These are phyloP conservation scores for Atlantisia rogersi DNA, from an alignment of 2,113 vertebrate species.

Conservation along the genomic window DNA sequence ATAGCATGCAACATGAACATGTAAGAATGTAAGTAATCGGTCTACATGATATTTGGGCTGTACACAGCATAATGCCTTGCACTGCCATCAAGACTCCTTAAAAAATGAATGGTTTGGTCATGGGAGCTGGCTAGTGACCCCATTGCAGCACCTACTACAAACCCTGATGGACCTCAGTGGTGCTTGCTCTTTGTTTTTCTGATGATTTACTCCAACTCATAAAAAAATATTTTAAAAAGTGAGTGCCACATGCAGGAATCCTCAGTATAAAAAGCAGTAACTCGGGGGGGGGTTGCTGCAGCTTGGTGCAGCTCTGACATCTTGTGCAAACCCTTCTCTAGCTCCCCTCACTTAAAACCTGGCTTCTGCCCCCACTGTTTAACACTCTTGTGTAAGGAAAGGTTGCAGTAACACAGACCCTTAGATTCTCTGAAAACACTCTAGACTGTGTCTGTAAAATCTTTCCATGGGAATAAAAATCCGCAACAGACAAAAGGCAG, in stretches of 20 bases:
- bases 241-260: background rate
- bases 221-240: background rate
- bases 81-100: background rate
- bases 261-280: background rate
- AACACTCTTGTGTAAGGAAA: background rate
- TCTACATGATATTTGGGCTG: background rate
- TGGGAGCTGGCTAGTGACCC: background rate
- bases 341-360: background rate
- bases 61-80: background rate
- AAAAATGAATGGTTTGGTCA: background rate
- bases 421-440: background rate
- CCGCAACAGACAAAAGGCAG: background rate
- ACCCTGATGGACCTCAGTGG: background rate
- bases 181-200: background rate
- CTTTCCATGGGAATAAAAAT: background rate
- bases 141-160: background rate
- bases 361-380: background rate
- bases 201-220: background rate
- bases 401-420: background rate
- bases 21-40: background rate
- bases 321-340: background rate
- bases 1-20: background rate
- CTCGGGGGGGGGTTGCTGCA: background rate
- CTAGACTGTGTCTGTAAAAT: background rate
- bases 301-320: background rate